Evolutionary conservation across 2,797 vertebrate genomes (phyloP).

Genomic region (Zalophus californianus): DNA sequence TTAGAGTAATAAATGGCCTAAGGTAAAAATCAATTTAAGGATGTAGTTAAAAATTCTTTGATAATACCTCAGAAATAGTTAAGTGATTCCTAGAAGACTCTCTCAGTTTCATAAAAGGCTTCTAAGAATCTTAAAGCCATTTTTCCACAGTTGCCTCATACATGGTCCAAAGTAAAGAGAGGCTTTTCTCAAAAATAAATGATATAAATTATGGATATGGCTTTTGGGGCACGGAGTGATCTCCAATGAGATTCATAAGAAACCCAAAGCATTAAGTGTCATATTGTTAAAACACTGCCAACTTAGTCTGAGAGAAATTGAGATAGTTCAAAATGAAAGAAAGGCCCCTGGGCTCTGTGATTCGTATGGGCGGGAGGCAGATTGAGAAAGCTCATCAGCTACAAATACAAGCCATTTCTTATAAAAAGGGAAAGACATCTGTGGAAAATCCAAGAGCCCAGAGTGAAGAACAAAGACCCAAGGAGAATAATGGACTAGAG

Average conservation of each 20-base stretch:
- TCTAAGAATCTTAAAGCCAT: neutral
- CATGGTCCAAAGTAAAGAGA: neutral
- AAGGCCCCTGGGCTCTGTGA: neutral
- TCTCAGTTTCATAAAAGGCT: neutral
- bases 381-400: neutral
- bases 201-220: neutral
- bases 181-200: neutral
- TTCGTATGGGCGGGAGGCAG: neutral
- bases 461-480: neutral
- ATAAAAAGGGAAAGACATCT: neutral
- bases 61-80: neutral
- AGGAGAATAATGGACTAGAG: neutral
- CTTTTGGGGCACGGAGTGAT: neutral
- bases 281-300: neutral
- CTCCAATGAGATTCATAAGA: neutral
- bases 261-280: neutral
- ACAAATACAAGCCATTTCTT: neutral
- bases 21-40: slow-evolving; percentile 3
- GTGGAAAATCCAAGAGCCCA: neutral
- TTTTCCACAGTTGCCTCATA: neutral
- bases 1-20: neutral
- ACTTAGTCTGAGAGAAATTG: neutral
- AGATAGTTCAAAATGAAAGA: neutral
- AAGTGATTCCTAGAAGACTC: neutral
- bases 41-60: neutral